Evolutionary conservation across 2,888 invertebrate species (phyloP).

Genomic region (Spisula solida): DNA sequence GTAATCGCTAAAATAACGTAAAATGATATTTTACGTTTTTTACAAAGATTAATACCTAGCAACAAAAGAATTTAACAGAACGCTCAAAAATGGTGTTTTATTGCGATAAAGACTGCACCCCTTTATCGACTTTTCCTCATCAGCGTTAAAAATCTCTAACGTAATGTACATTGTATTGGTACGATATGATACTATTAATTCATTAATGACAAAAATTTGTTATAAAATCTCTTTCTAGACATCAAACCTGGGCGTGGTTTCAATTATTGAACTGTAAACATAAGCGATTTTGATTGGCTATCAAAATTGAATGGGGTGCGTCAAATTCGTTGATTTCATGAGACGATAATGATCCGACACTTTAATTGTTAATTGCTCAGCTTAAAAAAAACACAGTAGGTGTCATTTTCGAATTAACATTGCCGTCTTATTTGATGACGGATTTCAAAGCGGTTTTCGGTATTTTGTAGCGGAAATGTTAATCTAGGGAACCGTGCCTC

Average conservation of each 20-base stretch:
- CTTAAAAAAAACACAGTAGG: no score
- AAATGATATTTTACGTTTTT: not conserved
- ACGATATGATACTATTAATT: not conserved
- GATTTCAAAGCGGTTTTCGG: not conserved
- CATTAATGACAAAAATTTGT: not conserved
- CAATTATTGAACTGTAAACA: not conserved
- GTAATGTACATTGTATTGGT: no score
- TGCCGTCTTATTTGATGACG: not conserved
- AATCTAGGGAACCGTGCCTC: not conserved
- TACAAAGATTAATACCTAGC: not conserved
- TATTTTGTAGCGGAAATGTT: not conserved
- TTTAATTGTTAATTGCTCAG: no score
- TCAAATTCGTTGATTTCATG: not conserved
- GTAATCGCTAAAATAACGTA: not conserved
- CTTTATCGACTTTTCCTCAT: not conserved
- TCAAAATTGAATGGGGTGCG: not conserved
- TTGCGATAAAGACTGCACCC: not conserved
- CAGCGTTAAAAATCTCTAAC: not conserved
- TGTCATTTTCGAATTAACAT: not conserved
- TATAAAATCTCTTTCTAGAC: not conserved
- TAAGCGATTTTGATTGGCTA: not conserved
- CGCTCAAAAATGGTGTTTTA: not conserved
- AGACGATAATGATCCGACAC: no score
- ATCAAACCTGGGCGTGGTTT: not conserved
- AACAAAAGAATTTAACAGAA: not conserved